phyloP scores from a whole-genome alignment of 2,888 invertebrate genomes.

The Lasioglossum oenotherae region DNA sequence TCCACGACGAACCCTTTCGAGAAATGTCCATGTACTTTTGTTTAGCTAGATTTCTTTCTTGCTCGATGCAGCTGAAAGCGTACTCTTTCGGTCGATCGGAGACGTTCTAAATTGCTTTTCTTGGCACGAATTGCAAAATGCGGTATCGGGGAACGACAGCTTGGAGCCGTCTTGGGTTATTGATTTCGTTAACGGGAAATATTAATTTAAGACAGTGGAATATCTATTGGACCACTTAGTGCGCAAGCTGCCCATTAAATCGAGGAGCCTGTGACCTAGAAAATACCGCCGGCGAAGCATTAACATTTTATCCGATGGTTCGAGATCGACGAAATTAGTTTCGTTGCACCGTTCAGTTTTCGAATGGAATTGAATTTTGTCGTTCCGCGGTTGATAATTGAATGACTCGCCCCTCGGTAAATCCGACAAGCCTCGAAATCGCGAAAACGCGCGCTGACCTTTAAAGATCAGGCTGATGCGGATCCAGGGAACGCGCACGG shows the following conservation, averaged over 20 bases:
- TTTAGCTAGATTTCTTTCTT: background rate
- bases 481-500: constrained; percentile 11
- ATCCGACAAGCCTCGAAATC: background rate
- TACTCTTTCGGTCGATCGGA: background rate
- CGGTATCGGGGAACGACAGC: background rate
- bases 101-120: background rate
- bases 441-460: background rate
- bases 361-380: background rate
- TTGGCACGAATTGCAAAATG: background rate
- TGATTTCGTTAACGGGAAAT: background rate
- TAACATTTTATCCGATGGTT: background rate
- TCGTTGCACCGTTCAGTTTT: background rate
- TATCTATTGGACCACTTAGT: background rate
- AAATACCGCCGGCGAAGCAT: background rate
- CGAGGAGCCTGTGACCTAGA: background rate
- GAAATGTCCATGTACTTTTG: background rate
- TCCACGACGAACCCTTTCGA: background rate
- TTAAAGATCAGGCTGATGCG: background rate
- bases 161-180: background rate
- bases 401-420: background rate
- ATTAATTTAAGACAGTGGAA: background rate
- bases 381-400: background rate
- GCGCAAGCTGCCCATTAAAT: background rate
- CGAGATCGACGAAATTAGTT: background rate
- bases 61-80: background rate